A percentile compares a stretch with the other conserved stretches of the same genome.
phyloP scores from a whole-genome alignment of 92 coral and sea anemone genomes.

The Zoanthus solanderi region DNA sequence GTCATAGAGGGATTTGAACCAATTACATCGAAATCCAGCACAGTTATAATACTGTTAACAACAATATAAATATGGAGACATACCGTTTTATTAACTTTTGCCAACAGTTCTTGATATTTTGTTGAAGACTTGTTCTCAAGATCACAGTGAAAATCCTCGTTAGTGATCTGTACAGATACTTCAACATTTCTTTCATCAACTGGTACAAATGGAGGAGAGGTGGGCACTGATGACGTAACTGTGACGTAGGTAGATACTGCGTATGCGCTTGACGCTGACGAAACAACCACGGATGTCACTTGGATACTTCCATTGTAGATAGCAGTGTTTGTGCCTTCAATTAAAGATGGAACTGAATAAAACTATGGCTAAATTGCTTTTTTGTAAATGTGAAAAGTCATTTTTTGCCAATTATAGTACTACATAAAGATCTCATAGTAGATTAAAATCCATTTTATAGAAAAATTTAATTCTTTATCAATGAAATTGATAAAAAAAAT shows the following conservation, averaged over 20 bases:
- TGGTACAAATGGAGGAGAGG: neutral
- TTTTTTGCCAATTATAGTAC: too few relatives aligned
- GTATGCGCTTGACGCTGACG: conserved; percentile 15
- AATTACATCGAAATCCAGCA: too few relatives aligned
- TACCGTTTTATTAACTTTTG: conserved; percentile 26
- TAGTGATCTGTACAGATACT: conserved; percentile 3
- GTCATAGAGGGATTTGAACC: too few relatives aligned
- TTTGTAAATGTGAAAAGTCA: too few relatives aligned
- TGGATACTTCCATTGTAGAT: conserved; percentile 1
- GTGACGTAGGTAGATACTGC: neutral
- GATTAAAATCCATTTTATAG: too few relatives aligned
- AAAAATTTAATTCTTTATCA: too few relatives aligned
- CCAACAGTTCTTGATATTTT: conserved; percentile 1
- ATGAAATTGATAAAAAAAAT: too few relatives aligned
- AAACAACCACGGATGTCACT: neutral
- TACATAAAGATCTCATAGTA: too few relatives aligned
- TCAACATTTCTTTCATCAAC: conserved; percentile 7
- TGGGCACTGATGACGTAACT: conserved; percentile 1
- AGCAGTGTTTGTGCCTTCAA: neutral
- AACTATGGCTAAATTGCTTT: too few relatives aligned
- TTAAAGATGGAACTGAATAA: neutral
- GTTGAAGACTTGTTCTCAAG: conserved; percentile 40
- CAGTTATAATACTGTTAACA: too few relatives aligned
- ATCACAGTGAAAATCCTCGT: conserved; percentile 1
- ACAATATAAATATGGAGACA: neutral